Evolutionary conservation across 2,797 vertebrate species (phyloP).

Genomic region (Chromobotia macracanthus): DNA sequence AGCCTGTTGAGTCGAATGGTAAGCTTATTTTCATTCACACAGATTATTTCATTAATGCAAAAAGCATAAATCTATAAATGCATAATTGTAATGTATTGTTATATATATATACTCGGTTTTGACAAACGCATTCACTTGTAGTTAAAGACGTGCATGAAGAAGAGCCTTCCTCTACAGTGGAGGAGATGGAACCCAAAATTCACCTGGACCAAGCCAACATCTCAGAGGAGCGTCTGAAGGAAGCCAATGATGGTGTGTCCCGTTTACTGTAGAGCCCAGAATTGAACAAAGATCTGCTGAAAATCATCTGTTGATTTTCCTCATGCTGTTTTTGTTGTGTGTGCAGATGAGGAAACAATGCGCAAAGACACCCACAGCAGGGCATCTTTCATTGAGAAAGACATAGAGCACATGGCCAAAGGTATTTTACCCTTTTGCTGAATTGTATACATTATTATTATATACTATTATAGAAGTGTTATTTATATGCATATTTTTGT

Average conservation of each 20-base stretch:
- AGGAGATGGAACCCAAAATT: constrained; percentile 89
- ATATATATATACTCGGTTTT: not conserved
- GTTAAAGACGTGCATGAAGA: constrained; percentile 87
- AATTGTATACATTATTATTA: no score
- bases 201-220: constrained; percentile 85
- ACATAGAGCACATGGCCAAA: constrained; percentile 90
- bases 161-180: constrained; percentile 90
- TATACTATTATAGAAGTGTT: no score
- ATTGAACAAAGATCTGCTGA: not conserved
- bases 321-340: constrained; percentile 49
- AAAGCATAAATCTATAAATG: not conserved
- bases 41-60: not conserved
- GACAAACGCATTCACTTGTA: constrained; percentile 41
- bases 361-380: constrained; percentile 77
- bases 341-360: constrained; percentile 82
- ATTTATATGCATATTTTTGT: no score
- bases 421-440: constrained; percentile 74
- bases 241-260: constrained; percentile 78
- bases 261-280: not conserved
- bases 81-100: no score
- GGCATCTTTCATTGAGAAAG: constrained; percentile 81
- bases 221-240: constrained; percentile 83
- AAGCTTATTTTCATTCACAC: constrained; percentile 34
- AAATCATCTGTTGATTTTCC: constrained; percentile 4
- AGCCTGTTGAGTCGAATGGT: constrained; percentile 80